phyloP scores from a whole-genome alignment of 2,797 vertebrate genomes.

The Xyrichtys novacula region DNA sequence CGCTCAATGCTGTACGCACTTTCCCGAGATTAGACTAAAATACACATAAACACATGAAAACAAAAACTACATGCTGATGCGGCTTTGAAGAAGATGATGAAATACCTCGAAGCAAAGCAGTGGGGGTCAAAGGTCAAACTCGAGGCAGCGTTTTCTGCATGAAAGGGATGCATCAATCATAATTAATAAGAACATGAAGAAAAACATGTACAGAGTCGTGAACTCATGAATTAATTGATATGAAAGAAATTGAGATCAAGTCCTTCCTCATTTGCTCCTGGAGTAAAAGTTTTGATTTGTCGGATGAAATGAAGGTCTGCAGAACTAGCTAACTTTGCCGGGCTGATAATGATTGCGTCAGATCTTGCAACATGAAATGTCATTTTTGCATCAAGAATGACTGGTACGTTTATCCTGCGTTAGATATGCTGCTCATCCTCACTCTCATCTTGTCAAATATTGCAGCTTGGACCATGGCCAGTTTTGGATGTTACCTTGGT shows the following conservation, averaged over 20 bases:
- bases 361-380: not conserved
- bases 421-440: not conserved
- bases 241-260: not conserved
- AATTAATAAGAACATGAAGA: not conserved
- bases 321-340: not conserved
- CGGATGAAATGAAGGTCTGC: no score
- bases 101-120: not conserved
- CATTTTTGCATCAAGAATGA: not conserved
- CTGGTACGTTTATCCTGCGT: not conserved
- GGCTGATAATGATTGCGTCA: not conserved
- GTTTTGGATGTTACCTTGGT: no score
- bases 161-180: conserved; percentile 9
- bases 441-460: not conserved
- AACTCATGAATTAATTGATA: conserved; percentile 14
- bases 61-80: conserved; percentile 18
- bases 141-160: not conserved
- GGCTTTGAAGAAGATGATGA: conserved; percentile 30
- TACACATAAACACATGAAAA: conserved; percentile 34
- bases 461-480: not conserved
- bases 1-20: not conserved
- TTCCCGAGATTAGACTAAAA: conserved; percentile 23
- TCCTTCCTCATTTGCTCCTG: not conserved
- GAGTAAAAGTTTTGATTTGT: not conserved
- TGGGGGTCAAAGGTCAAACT: conserved; percentile 22
- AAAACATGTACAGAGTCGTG: no score